Evolutionary conservation across 1,140 invertebrate species (phyloP), one percentile per base, ranked within the genome.

Genomic region (Drosophila mayri): DNA sequence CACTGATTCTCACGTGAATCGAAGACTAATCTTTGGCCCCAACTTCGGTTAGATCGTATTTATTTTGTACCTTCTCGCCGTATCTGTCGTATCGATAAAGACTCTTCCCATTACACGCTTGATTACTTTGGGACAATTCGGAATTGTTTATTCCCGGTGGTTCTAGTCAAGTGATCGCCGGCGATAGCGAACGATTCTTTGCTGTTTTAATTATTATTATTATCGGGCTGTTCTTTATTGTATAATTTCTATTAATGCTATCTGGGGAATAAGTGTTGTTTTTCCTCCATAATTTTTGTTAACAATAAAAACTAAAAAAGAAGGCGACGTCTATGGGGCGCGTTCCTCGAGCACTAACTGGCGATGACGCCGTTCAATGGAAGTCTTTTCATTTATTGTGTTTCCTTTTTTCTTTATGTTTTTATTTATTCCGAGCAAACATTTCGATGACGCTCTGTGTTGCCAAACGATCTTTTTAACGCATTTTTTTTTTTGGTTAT

Each of bases 361-460:
- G 37, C 60, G 64, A 64, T 78, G 82, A 81, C 78, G 80, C 57
- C 46, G 70, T 84, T 84, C 67, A 84, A 80, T 80, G 72, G 72
- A 73, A 74, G 72, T 80, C 49, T 88, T 86, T 83, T 75, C 65
- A 76, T 88, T 88, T 88, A 79, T 83, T 78, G 79, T 79, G 76
- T 73, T 87, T 55, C 46, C 85, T 67, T 77, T 80, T 81, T 46
- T 72, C 83, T 71, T 84, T 83, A 61, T 70, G 61, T 58, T 67
- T 79, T 86, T 86, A 86, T 87, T 83, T 71, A 83, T 80, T 88
- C 64, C 52, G 77, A 79, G 76, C 72, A 86, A 86, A 86, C 81
- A 83, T 76, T 87, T 87, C 82, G 85, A 83, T 88, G 79, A 83
- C 71, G 64, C 49, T 79, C 67, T 88, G 57, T 72, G 71, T 87